Conservation (phyloP, 2,888 invertebrate species). For the Cheilosia grossa region DNA sequence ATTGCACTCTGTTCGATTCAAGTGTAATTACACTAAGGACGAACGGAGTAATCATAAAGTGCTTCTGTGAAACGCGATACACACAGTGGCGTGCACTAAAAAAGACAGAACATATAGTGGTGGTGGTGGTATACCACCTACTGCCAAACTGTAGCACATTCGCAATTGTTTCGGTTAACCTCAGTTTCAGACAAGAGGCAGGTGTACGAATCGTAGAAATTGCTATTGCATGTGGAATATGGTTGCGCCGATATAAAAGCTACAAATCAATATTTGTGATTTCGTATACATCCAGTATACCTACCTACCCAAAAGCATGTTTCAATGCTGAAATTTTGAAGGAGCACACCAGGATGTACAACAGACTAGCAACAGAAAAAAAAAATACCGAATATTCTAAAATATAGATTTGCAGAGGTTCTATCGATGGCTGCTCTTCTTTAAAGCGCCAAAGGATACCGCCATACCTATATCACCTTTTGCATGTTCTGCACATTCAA, state of each 20-base stretch:
- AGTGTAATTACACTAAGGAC: slow-evolving; percentile 37
- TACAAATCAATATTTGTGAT: slow-evolving; percentile 59
- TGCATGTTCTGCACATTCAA: slow-evolving; percentile 45
- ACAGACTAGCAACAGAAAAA: not conserved
- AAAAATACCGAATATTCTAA: slow-evolving; percentile 12
- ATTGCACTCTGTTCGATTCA: slow-evolving; percentile 33
- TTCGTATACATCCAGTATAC: not conserved
- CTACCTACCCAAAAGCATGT: not conserved
- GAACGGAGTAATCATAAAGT: slow-evolving; percentile 36
- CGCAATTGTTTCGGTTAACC: slow-evolving; percentile 35
- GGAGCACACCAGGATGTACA: slow-evolving; percentile 1
- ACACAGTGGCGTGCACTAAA: slow-evolving; percentile 16
- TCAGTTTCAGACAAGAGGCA: slow-evolving; percentile 11
- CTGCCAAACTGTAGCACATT: not conserved
- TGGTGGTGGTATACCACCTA: not conserved
- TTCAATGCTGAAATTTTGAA: slow-evolving; percentile 24
- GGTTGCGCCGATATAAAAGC: slow-evolving; percentile 22
- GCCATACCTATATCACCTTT: not conserved
- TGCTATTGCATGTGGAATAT: slow-evolving; percentile 29
- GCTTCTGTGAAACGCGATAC: slow-evolving; percentile 34
- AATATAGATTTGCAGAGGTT: slow-evolving; percentile 32
- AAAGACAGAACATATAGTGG: not conserved
- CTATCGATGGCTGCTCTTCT: not conserved
- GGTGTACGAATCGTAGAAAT: slow-evolving; percentile 34
- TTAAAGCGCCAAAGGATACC: not conserved